Conservation (phyloP, 2,113 vertebrate genomes). For the Otolemur garnettii region DNA sequence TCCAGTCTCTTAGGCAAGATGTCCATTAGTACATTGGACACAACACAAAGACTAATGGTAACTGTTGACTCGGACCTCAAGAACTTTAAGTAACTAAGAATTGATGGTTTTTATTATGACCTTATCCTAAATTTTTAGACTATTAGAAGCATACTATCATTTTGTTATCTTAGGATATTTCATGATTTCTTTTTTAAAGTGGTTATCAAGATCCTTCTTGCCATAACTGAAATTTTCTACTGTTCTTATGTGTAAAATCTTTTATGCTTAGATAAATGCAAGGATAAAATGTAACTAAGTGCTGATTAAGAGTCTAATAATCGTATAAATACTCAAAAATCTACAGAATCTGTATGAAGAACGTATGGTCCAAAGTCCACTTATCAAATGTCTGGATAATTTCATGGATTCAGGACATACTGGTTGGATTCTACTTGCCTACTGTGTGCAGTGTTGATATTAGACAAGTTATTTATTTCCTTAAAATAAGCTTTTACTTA, state of each 20-base stretch:
- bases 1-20: not conserved
- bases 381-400: not conserved
- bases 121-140: not conserved
- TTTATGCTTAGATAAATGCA: not conserved
- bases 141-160: slow-evolving; percentile 24
- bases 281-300: not conserved
- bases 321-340: not conserved
- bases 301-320: not conserved
- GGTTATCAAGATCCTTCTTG: not conserved
- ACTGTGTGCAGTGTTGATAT: not conserved
- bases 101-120: not conserved
- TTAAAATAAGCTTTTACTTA: slow-evolving; percentile 11
- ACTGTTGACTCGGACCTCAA: not conserved
- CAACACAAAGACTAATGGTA: not conserved
- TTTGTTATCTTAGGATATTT: not conserved
- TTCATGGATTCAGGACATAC: not conserved
- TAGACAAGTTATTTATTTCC: not conserved
- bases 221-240: slow-evolving; percentile 29
- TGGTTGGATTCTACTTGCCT: not conserved
- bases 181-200: not conserved
- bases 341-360: not conserved
- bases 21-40: not conserved
- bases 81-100: not conserved
- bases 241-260: not conserved
- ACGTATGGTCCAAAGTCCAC: not conserved